Conservation (phyloP, 2,888 invertebrate species). For the Apodemia zela region DNA sequence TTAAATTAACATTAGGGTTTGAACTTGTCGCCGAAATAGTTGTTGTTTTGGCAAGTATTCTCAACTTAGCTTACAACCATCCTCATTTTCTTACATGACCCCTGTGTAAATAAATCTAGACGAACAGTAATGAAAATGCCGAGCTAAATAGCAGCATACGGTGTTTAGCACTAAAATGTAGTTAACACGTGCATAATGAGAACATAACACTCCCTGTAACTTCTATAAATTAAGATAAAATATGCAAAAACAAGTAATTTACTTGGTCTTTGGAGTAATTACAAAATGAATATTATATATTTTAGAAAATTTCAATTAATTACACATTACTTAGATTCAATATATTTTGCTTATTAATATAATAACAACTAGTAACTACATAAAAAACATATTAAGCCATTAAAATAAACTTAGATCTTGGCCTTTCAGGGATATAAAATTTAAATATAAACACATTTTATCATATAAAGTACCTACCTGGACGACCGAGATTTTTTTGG, state of each 20-base stretch:
- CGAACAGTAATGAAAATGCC: slow-evolving; percentile 55
- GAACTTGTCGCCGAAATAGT: slow-evolving; percentile 38
- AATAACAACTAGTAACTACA: no score
- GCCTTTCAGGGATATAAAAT: no score
- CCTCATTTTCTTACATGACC: slow-evolving; percentile 62
- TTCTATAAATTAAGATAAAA: slow-evolving; percentile 31
- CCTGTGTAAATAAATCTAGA: slow-evolving; percentile 51
- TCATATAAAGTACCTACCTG: no score
- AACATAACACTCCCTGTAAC: slow-evolving; percentile 25
- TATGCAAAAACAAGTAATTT: slow-evolving; percentile 7
- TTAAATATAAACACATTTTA: no score
- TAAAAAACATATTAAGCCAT: no score
- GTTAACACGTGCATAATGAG: slow-evolving; percentile 33
- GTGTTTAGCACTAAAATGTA: slow-evolving; percentile 36
- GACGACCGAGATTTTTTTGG: no score
- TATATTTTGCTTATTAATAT: no score
- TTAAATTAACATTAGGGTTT: slow-evolving; percentile 10
- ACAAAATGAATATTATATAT: not conserved
- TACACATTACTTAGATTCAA: no score
- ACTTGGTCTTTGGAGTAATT: not conserved
- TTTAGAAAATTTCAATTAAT: no score
- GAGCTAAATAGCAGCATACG: slow-evolving; percentile 39
- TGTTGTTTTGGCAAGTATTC: slow-evolving; percentile 45
- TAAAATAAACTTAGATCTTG: no score
- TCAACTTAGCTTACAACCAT: slow-evolving; percentile 45